phyloP scores from a whole-genome alignment of 1,140 invertebrate genomes.

The Cydia splendana region DNA sequence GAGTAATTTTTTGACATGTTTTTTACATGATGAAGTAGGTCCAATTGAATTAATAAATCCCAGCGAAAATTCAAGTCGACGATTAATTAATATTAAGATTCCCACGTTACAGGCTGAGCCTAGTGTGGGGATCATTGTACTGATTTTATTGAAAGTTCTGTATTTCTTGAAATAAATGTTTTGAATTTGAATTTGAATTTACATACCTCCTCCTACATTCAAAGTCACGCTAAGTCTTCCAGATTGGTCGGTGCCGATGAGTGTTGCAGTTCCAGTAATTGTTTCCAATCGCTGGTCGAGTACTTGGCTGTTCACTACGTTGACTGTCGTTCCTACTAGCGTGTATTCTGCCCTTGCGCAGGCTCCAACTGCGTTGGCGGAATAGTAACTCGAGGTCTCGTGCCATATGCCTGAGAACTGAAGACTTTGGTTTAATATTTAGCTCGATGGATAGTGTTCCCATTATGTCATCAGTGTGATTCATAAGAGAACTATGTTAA shows the following conservation, averaged over 20 bases:
- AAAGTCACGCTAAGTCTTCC: neutral
- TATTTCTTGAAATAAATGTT: too few relatives aligned
- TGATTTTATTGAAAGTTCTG: too few relatives aligned
- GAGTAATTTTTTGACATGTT: too few relatives aligned
- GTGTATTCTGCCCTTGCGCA: constrained; percentile 13
- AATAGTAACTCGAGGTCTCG: constrained; percentile 25
- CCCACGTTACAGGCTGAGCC: too few relatives aligned
- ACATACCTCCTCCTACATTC: neutral
- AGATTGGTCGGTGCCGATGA: neutral
- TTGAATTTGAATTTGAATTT: too few relatives aligned
- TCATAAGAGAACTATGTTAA: constrained; percentile 19
- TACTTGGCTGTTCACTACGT: constrained; percentile 20
- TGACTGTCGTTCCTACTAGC: neutral
- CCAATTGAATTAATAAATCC: neutral
- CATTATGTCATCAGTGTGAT: neutral
- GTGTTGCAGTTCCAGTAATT: constrained; percentile 10
- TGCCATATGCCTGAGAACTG: constrained; percentile 27
- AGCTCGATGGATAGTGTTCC: neutral
- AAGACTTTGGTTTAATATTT: neutral
- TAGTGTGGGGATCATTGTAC: too few relatives aligned
- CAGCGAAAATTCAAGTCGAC: neutral
- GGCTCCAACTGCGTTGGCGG: constrained; percentile 4
- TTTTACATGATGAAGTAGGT: too few relatives aligned
- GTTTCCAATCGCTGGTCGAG: neutral
- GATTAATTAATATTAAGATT: neutral